phyloP scores from a whole-genome alignment of 2,113 vertebrate genomes.

The Uropsilus gracilis region DNA sequence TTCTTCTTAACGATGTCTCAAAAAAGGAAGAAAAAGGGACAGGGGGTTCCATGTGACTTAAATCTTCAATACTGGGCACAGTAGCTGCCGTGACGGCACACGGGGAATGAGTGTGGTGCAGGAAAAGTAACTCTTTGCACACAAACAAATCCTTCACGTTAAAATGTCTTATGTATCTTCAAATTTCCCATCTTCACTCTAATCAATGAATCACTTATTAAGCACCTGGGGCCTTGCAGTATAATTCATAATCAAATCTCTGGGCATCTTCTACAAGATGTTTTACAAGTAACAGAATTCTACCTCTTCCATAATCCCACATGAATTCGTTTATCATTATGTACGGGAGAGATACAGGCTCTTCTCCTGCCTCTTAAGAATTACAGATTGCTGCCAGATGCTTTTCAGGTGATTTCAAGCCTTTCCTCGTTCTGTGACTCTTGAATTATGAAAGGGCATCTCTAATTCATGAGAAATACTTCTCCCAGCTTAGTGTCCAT shows the following conservation, averaged over 20 bases:
- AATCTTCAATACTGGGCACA: background rate
- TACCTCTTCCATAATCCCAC: slow-evolving; percentile 2
- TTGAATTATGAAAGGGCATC: slow-evolving; percentile 66
- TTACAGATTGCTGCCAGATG: slow-evolving; percentile 60
- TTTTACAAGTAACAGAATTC: slow-evolving; percentile 37
- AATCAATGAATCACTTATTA: slow-evolving; percentile 21
- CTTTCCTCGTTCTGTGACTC: slow-evolving; percentile 31
- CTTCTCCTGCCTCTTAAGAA: slow-evolving; percentile 50
- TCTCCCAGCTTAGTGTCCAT: slow-evolving; percentile 16
- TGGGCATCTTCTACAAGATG: background rate
- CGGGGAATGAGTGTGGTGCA: too few relatives aligned
- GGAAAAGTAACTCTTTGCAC: background rate
- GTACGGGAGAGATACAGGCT: background rate
- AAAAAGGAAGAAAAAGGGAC: background rate
- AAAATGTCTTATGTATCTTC: background rate
- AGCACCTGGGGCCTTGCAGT: background rate
- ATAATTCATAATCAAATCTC: slow-evolving; percentile 31
- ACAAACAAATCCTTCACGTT: slow-evolving; percentile 26
- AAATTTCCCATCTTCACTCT: background rate
- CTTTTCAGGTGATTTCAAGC: slow-evolving; percentile 63
- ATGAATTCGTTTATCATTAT: background rate
- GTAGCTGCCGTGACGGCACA: background rate
- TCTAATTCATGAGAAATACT: slow-evolving; percentile 67
- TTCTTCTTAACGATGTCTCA: background rate
- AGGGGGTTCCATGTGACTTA: background rate